Base-by-base conservation (phyloP, 2,113 vertebrate species). In the Rhabdomys dilectus region DNA sequence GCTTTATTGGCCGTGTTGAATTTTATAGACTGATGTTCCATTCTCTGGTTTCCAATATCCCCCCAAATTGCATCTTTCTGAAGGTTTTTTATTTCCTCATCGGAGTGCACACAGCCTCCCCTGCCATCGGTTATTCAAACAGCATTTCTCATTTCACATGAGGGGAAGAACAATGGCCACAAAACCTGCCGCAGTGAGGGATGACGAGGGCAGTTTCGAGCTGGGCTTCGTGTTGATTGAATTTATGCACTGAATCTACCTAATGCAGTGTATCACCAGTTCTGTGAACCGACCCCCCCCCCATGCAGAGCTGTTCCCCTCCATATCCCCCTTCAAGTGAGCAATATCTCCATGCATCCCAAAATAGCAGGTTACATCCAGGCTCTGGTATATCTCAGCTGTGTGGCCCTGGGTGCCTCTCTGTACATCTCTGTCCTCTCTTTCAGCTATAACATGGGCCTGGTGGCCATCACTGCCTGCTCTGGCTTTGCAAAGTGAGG, bases 21-120 rank as follows among this genome's bases (percentile, higher is more conserved):
- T 96, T 92, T 97, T 96, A 82, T 77, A 97, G 91, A 94, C 87
- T 68, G 87, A 94, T 76, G 86, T 95, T 93, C 91, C 75, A 0
- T 96, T 89, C 96, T 96, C 68, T 66, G 10, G 87, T 91, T 96
- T 96, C 94, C 82, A 96, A 80, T 92, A 94, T 96, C 82, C 78
- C 45, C 45, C 51, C 70, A 94, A 91, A 94, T 84, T 94, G 86
- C 94, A 76, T 96, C 95, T 93, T 93, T 90, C 94, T 45, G 80
- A 88, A 88, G 58, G 89, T 78, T 91, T 97, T 97, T 93, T 95
- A 93, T 96, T 97, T 97, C 87, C 93, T 70, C 94, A 45, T 97
- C 58, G n/a, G 48, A 89, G 66, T 85, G 72, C 53, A 42, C 53
- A 26, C 31, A 15, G 76, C 76, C 89, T 96, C 93, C 92, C 89